A percentile compares a stretch with the other conserved stretches of the same genome.
Conservation (phyloP, 1,140 invertebrate species). For the Ips nitidus region DNA sequence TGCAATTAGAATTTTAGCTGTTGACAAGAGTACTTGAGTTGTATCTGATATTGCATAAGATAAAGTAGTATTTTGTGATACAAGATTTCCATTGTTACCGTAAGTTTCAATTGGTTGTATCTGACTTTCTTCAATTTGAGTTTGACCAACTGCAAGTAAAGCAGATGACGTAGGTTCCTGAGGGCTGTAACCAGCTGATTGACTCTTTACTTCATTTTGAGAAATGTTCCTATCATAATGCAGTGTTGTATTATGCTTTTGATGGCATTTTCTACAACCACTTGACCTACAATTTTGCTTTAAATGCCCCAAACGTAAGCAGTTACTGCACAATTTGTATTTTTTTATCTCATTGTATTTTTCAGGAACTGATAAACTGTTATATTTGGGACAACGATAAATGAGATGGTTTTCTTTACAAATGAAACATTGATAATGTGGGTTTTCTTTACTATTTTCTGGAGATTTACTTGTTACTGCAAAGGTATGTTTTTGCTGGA, state of each 20-base stretch:
- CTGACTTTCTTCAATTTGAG: background rate
- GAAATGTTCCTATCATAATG: background rate
- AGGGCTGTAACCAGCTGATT: background rate
- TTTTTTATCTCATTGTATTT: no score
- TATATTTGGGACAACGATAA: background rate
- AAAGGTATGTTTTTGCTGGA: background rate
- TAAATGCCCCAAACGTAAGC: no score
- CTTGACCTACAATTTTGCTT: no score
- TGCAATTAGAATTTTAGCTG: no score
- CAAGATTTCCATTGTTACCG: conserved; percentile 13
- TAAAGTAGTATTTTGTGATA: conserved; percentile 18
- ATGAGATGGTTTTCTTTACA: background rate
- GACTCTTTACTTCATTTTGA: background rate
- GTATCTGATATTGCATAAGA: no score
- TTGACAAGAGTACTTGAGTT: no score
- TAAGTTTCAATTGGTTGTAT: conserved; percentile 26
- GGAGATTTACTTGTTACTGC: background rate
- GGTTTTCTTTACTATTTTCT: background rate
- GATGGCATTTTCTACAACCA: no score
- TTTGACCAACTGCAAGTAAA: conserved; percentile 9
- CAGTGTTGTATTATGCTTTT: no score
- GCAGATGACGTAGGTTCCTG: background rate
- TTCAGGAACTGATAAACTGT: no score
- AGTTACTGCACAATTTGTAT: no score
- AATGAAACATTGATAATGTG: background rate